Percentiles rank a stretch among this genome's conserved stretches.
Evolutionary conservation across 1,140 invertebrate species (phyloP).

Genomic region (Camponotus floridanus): DNA sequence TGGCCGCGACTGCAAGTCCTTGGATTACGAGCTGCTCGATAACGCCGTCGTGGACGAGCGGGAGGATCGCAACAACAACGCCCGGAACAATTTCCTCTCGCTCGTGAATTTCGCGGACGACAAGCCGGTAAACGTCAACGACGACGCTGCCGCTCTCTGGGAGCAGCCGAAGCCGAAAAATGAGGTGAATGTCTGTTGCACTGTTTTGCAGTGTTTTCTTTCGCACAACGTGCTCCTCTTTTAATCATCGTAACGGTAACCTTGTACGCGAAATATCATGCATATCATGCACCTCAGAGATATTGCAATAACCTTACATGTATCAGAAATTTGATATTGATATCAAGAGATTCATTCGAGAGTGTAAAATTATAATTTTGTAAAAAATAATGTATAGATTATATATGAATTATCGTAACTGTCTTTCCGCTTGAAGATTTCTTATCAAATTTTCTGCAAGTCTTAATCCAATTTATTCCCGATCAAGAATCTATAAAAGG

Average conservation of each 20-base stretch:
- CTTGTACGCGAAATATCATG: constrained; percentile 38
- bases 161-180: constrained; percentile 44
- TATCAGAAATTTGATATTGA: constrained; percentile 6
- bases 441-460: not conserved
- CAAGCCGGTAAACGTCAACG: constrained; percentile 4
- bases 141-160: constrained; percentile 32
- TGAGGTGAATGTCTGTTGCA: constrained; percentile 60
- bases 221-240: constrained; percentile 12
- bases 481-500: not conserved
- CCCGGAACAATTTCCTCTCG: constrained; percentile 79
- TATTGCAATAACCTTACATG: not conserved
- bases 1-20: constrained; percentile 81
- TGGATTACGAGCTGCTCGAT: constrained; percentile 81
- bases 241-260: constrained; percentile 49
- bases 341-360: not conserved
- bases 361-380: constrained; percentile 16
- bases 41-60: constrained; percentile 75
- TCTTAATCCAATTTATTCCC: not conserved
- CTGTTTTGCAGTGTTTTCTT: constrained; percentile 49
- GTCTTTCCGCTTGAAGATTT: not conserved
- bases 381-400: not conserved
- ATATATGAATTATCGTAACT: not conserved
- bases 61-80: constrained; percentile 68
- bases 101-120: constrained; percentile 75
- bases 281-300: constrained; percentile 21